Evolutionary conservation across 2,888 invertebrate genomes (phyloP).

Genomic region (Sphaerophoria rueppellii): DNA sequence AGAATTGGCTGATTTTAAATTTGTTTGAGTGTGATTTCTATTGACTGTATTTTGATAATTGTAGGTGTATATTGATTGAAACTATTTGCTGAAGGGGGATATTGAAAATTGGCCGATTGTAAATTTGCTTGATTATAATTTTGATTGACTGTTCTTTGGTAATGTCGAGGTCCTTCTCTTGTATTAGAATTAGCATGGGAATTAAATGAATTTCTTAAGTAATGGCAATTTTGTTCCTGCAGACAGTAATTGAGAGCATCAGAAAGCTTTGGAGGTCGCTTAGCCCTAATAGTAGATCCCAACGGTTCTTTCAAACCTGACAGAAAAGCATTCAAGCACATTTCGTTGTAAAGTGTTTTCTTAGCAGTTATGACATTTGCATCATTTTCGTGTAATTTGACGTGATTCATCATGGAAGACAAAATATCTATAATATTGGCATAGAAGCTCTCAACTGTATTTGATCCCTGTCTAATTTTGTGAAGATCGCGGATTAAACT

Average conservation of each 20-base stretch:
- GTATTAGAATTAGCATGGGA: too few species aligned
- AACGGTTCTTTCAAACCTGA: slow-evolving; percentile 61
- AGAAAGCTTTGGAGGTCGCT: slow-evolving; percentile 46
- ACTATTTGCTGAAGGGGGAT: too few species aligned
- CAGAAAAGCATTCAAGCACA: slow-evolving; percentile 58
- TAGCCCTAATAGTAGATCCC: slow-evolving; percentile 55
- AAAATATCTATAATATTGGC: neutral
- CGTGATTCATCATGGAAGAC: slow-evolving; percentile 6
- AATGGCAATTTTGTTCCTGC: slow-evolving; percentile 29
- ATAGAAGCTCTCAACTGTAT: neutral
- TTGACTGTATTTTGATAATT: too few species aligned
- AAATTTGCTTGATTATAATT: too few species aligned
- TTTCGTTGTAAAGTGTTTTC: slow-evolving; percentile 46
- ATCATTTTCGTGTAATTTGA: slow-evolving; percentile 49
- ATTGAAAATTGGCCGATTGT: too few species aligned
- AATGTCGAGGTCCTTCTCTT: too few species aligned
- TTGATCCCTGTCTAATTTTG: neutral
- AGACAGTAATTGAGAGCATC: slow-evolving; percentile 47
- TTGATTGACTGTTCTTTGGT: neutral
- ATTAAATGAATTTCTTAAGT: too few species aligned
- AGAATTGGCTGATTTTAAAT: too few species aligned
- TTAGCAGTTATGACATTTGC: slow-evolving; percentile 30
- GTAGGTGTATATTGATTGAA: too few species aligned
- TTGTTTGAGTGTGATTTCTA: too few species aligned
- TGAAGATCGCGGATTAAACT: slow-evolving; percentile 25